Conservation (phyloP, 2,797 vertebrate genomes). For the Macrochelys suwanniensis region DNA sequence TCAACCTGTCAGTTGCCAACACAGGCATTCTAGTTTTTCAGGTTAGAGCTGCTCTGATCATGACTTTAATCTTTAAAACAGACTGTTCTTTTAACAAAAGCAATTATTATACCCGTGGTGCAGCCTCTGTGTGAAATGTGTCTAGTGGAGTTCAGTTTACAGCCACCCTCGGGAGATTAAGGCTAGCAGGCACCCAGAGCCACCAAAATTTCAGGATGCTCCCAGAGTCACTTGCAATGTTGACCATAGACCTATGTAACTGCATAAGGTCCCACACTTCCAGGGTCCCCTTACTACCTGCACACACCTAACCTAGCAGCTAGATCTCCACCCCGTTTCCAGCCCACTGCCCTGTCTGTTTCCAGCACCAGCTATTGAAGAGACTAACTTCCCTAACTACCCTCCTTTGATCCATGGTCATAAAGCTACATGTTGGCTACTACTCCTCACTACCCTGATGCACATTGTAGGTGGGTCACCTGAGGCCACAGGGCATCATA, state of each 20-base stretch:
- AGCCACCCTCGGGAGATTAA: background rate
- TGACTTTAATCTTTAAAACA: background rate
- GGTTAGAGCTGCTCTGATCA: conserved; percentile 78
- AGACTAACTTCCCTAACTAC: background rate
- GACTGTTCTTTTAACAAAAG: background rate
- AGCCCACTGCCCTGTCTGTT: too few species aligned
- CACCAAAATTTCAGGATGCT: background rate
- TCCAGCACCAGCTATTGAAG: background rate
- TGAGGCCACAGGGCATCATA: background rate
- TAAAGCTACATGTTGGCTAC: background rate
- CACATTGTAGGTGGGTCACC: background rate
- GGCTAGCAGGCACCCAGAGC: background rate
- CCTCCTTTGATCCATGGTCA: background rate
- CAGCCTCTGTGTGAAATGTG: background rate
- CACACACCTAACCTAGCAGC: background rate
- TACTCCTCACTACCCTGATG: background rate
- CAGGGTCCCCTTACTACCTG: background rate
- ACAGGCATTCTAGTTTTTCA: conserved; percentile 97
- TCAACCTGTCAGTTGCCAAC: conserved; percentile 94
- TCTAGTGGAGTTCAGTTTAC: background rate
- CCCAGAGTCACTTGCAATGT: background rate
- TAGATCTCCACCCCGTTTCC: background rate
- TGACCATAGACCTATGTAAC: background rate
- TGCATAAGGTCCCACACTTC: background rate
- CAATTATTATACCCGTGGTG: background rate